A percentile compares a stretch with the other conserved stretches of the same genome.
phyloP scores from a whole-genome alignment of 1,140 invertebrate genomes.

The Saccostrea glomerata region DNA sequence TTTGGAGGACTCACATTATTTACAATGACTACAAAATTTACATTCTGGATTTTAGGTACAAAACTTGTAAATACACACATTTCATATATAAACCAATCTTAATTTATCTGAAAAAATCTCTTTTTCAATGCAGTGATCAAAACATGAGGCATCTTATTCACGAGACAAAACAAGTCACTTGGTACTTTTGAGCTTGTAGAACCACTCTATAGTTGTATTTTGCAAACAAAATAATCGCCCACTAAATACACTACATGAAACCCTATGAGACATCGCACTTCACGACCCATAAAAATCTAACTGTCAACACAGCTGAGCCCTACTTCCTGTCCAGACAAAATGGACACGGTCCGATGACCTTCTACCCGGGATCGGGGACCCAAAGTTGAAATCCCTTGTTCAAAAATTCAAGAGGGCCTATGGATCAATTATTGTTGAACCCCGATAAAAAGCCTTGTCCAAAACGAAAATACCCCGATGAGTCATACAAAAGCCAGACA shows the following conservation, averaged over 20 bases:
- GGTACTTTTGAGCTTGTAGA: neutral
- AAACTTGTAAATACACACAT: neutral
- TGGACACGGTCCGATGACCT: neutral
- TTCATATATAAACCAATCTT: neutral
- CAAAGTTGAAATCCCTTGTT: neutral
- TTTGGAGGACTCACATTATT: neutral
- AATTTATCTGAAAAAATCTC: no score
- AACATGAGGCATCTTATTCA: neutral
- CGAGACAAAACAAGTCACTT: no score
- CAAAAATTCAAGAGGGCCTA: neutral
- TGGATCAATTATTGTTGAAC: neutral
- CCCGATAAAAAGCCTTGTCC: neutral
- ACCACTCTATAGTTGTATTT: neutral
- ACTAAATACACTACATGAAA: neutral
- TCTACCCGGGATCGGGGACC: neutral
- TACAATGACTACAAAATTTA: neutral
- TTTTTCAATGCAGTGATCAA: neutral
- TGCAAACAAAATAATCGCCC: neutral
- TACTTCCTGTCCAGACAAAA: constrained; percentile 8
- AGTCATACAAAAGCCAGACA: constrained; percentile 6
- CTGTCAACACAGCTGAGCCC: neutral
- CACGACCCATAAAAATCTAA: neutral
- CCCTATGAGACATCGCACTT: constrained; percentile 8
- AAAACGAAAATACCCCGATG: constrained; percentile 2
- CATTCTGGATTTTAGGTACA: neutral